phyloP scores from a whole-genome alignment of 2,113 vertebrate species.

The Mustela nigripes region DNA sequence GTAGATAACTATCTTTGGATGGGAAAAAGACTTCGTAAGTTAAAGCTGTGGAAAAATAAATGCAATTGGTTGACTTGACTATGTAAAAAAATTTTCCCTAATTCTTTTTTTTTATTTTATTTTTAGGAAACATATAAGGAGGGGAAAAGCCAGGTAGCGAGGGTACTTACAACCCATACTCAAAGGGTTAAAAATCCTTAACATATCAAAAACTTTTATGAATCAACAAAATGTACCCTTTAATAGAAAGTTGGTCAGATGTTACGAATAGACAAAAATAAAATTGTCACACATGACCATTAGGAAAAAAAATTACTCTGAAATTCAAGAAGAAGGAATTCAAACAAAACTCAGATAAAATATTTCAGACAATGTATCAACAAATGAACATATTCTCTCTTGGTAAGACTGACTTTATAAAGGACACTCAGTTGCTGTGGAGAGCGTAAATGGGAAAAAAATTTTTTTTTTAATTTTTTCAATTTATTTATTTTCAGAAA shows the following conservation, averaged over 20 bases:
- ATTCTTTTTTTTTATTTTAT: background rate
- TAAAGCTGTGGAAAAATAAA: background rate
- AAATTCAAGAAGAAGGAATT: conserved; percentile 29
- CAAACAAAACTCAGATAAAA: conserved; percentile 39
- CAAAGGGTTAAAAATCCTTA: background rate
- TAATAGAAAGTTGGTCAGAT: background rate
- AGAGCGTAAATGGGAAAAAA: conserved; percentile 27
- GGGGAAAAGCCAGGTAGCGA: background rate
- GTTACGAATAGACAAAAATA: conserved; percentile 15
- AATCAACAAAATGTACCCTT: background rate
- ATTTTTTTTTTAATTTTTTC: too few relatives aligned
- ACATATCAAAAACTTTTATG: background rate
- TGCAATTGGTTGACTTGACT: conserved; percentile 1
- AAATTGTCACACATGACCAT: conserved; percentile 3
- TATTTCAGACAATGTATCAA: conserved; percentile 43
- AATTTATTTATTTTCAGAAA: too few relatives aligned
- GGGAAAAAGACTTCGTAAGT: conserved; percentile 7
- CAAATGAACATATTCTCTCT: conserved; percentile 30
- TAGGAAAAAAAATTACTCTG: conserved; percentile 29
- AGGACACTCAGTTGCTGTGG: background rate
- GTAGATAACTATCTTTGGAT: background rate
- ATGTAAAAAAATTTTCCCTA: background rate
- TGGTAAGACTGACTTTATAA: conserved; percentile 49
- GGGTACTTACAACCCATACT: background rate
- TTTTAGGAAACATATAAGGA: background rate